Conservation (phyloP, 2,888 invertebrate genomes). For the Lepidochitona cinerea region DNA sequence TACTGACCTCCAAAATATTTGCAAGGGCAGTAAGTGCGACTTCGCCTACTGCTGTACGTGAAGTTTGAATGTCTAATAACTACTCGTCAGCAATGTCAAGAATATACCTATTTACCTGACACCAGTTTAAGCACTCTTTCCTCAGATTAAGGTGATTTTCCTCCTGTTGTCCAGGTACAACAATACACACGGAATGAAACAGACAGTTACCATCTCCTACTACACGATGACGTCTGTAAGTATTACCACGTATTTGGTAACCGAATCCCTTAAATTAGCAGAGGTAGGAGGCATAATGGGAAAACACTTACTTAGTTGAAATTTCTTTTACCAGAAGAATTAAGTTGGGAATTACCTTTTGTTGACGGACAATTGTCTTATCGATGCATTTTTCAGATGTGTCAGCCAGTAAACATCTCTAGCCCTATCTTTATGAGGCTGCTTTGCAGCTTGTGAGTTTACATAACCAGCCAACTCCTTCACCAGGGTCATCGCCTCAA, state of each 20-base stretch:
- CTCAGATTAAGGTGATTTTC: too few relatives aligned
- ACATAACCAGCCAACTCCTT: neutral
- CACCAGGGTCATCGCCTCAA: slow-evolving; percentile 3
- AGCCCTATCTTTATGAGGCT: neutral
- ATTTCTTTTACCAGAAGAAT: neutral
- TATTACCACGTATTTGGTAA: too few relatives aligned
- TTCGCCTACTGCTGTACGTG: too few relatives aligned
- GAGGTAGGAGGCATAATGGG: too few relatives aligned
- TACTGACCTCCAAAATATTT: neutral
- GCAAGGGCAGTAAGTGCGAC: too few relatives aligned
- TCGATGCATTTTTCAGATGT: neutral
- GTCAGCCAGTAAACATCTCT: slow-evolving; percentile 4
- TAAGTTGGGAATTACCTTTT: too few relatives aligned
- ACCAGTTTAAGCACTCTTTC: too few relatives aligned
- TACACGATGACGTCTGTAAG: too few relatives aligned
- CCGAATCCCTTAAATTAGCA: too few relatives aligned
- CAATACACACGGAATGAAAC: neutral
- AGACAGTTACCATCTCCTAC: neutral
- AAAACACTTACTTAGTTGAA: neutral
- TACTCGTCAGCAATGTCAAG: neutral
- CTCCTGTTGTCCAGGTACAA: too few relatives aligned
- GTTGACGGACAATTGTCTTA: neutral
- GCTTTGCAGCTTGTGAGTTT: slow-evolving; percentile 2
- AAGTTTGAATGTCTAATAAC: neutral
- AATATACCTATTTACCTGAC: too few relatives aligned